Conservation (phyloP, 1,140 invertebrate species). For the Drosophila arawakana region DNA sequence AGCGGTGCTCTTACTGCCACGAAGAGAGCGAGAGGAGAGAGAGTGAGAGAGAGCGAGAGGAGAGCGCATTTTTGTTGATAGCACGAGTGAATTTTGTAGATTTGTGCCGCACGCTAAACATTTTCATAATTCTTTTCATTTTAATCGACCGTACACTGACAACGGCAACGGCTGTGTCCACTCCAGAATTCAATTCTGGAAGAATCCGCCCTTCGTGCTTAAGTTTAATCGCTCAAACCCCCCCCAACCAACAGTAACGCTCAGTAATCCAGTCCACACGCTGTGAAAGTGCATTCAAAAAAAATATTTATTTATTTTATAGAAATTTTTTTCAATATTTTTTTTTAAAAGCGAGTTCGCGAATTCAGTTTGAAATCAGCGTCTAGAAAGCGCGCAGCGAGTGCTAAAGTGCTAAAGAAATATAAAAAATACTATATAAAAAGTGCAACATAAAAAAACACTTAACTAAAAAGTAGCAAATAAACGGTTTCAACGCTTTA, state of each 20-base stretch:
- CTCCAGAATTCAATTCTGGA: slow-evolving; percentile 14
- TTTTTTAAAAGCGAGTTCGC: slow-evolving; percentile 3
- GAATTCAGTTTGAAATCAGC: slow-evolving; percentile 19
- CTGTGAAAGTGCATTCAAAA: background rate
- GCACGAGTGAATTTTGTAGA: slow-evolving; percentile 22
- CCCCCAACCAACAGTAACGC: background rate
- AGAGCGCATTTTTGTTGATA: slow-evolving; percentile 23
- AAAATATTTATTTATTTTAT: slow-evolving; percentile 4
- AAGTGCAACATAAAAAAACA: background rate
- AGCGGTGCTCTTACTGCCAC: background rate
- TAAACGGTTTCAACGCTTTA: background rate
- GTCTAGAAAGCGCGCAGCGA: slow-evolving; percentile 19
- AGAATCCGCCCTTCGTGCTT: background rate
- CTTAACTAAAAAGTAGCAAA: background rate
- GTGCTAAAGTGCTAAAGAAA: slow-evolving; percentile 35
- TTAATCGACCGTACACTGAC: slow-evolving; percentile 66
- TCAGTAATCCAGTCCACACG: background rate
- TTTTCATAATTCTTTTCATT: slow-evolving; percentile 42
- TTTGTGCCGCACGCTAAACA: slow-evolving; percentile 12
- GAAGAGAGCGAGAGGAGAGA: background rate
- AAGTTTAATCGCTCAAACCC: slow-evolving; percentile 2
- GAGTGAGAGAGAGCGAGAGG: slow-evolving; percentile 17
- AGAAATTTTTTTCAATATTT: background rate
- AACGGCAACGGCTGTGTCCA: slow-evolving; percentile 54
- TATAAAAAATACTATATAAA: slow-evolving; percentile 31